Percentiles rank a stretch among this genome's conserved stretches.
Evolutionary conservation across 2,113 vertebrate species (phyloP).

Genomic region (Cephalopholis sonnerati): DNA sequence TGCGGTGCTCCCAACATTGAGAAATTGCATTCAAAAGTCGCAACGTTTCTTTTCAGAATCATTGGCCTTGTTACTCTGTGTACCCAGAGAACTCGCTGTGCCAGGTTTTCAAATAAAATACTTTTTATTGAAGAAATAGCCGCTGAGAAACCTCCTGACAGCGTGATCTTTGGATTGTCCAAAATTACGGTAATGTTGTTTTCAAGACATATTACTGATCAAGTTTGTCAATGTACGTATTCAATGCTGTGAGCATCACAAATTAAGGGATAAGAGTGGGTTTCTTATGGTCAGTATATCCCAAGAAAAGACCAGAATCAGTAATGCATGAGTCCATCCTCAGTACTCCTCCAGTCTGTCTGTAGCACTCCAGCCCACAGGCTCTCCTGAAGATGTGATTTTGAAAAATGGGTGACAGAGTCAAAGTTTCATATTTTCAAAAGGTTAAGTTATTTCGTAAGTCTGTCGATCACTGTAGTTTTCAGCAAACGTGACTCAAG

Average conservation of each 20-base stretch:
- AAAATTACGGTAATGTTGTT: neutral
- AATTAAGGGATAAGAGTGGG: neutral
- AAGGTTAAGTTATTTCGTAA: neutral
- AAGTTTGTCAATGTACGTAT: neutral
- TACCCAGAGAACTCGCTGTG: neutral
- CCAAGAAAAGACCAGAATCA: neutral
- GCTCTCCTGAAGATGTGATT: neutral
- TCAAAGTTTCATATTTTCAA: neutral
- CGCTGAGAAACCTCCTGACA: neutral
- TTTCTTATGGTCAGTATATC: neutral
- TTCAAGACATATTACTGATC: neutral
- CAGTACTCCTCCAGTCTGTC: no score
- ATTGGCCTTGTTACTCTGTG: conserved; percentile 1
- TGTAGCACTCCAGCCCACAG: neutral
- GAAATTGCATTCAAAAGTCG: neutral
- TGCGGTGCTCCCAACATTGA: neutral
- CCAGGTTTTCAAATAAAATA: neutral
- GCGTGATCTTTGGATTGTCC: neutral
- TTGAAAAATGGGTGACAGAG: neutral
- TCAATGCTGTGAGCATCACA: neutral
- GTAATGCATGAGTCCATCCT: neutral
- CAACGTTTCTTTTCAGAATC: neutral
- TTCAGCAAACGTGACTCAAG: neutral
- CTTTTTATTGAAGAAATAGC: conserved; percentile 6
- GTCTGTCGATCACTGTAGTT: neutral